Evolutionary conservation across 37 sponge, comb jelly and placozoan species (phyloP), one percentile per base, ranked within the genome.

Genomic region (Chondrilla cf. caribensis): DNA sequence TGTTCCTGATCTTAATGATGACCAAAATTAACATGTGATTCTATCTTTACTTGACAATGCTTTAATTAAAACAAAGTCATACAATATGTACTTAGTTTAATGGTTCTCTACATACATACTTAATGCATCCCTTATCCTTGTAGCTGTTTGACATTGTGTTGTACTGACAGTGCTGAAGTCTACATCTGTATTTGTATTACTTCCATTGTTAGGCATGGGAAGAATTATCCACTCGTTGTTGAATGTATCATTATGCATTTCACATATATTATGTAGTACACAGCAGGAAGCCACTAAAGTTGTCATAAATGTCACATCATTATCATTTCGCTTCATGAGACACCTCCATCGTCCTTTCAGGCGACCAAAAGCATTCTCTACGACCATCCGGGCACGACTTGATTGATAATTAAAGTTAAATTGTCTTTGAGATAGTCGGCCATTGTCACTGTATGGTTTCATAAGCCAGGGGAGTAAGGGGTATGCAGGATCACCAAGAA

Each of bases 401-500:
- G 77, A 83, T 0, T 84, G 77, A 32, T 84, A 70, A 55, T 84
- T 88, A 67, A 28, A 88, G 25, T 70, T 80, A 5, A 60, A 35
- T 54, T 84, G 32, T 35, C 22, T 62, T 0, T 1, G 42, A 15
- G 78, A 29, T 17, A 33, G 28, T 26, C 36, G 36, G 7, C 68
- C 79, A 65, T n/a, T 78, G 11, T 84, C 85, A 29, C 83, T 54
- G 40, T 82, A 87, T 0, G 79, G 77, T 40, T 83, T 87, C 87
- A 87, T 81, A 22, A 87, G 65, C 78, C 82, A 81, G 28, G 60
- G 82, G 38, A 82, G 55, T 4, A 86, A 73, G 8, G 88, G 79
- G 66, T 78, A 83, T 31, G 88, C 88, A 38, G 88, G 88, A 78
- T 87, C 88, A 29, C 88, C 88, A 31, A 87, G 57, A 0, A 87